Evolutionary conservation across 2,797 vertebrate species (phyloP).

Genomic region (Gadopsis bispinosus): DNA sequence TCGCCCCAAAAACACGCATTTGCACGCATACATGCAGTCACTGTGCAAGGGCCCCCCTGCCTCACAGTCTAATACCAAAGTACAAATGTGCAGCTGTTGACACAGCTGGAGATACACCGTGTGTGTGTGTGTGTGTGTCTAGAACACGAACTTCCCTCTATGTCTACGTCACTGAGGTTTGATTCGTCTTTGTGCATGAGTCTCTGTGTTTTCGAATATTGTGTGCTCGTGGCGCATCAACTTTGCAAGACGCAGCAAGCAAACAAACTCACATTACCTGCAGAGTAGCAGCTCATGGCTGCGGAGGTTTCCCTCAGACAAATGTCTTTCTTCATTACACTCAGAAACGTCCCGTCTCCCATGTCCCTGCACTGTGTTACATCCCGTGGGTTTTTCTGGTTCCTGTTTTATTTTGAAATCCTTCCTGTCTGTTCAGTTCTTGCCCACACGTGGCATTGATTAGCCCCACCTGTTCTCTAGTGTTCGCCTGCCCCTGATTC

Average conservation of each 20-base stretch:
- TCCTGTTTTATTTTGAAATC: too few relatives aligned
- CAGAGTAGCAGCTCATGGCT: constrained; percentile 57
- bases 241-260: constrained; percentile 37
- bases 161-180: constrained; percentile 19
- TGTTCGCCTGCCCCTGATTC: too few relatives aligned
- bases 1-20: constrained; percentile 56
- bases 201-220: constrained; percentile 24
- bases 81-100: constrained; percentile 71
- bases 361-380: not conserved
- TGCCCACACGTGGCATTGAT: too few relatives aligned
- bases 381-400: too few relatives aligned
- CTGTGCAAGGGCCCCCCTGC: constrained; percentile 25
- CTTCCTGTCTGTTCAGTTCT: too few relatives aligned
- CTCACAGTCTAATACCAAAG: constrained; percentile 40
- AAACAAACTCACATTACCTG: constrained; percentile 56
- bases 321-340: constrained; percentile 62
- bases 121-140: constrained; percentile 26
- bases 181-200: constrained; percentile 37
- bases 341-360: constrained; percentile 36
- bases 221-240: constrained; percentile 30
- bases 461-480: too few relatives aligned
- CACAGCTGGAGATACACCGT: constrained; percentile 62
- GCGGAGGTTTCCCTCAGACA: constrained; percentile 52
- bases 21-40: constrained; percentile 39
- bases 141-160: constrained; percentile 33